Evolutionary conservation across 2,113 vertebrate species (phyloP).

Genomic region (Gulo gulo): DNA sequence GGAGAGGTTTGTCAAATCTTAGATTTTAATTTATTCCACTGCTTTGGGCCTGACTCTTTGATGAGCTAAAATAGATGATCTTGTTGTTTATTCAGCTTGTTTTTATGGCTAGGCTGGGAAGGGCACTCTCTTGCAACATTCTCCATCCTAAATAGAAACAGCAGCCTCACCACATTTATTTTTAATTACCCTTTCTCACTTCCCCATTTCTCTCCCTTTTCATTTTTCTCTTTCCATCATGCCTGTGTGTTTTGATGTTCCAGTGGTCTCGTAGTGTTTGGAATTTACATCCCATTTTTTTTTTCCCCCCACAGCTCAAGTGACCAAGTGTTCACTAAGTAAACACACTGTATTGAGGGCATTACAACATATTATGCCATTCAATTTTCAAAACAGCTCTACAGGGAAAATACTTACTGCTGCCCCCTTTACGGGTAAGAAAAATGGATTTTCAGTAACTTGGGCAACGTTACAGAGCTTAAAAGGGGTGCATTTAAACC

Average conservation of each 20-base stretch:
- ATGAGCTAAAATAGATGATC: not conserved
- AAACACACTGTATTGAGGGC: not conserved
- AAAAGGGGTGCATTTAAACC: not conserved
- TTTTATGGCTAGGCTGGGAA: not conserved
- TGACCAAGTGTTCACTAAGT: not conserved
- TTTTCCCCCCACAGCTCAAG: not conserved
- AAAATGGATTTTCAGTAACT: not conserved
- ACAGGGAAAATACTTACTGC: not conserved
- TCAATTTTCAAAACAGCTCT: not conserved
- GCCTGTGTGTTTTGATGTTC: not conserved
- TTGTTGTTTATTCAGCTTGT: not conserved
- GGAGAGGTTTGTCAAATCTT: not conserved
- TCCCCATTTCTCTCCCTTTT: not conserved
- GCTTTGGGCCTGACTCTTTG: not conserved
- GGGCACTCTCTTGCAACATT: not conserved
- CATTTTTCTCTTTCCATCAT: not conserved
- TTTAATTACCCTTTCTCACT: not conserved
- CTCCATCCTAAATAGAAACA: not conserved
- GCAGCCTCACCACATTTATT: not conserved
- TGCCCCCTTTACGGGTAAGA: not conserved
- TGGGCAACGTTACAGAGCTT: not conserved
- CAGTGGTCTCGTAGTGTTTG: not conserved
- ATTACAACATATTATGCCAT: not conserved
- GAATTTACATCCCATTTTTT: not conserved
- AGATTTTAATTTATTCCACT: slow-evolving; percentile 4